These are phyloP conservation scores for Mechanitis messenoides DNA, from an alignment of 2,888 invertebrate genomes.

Conservation along the genomic window DNA sequence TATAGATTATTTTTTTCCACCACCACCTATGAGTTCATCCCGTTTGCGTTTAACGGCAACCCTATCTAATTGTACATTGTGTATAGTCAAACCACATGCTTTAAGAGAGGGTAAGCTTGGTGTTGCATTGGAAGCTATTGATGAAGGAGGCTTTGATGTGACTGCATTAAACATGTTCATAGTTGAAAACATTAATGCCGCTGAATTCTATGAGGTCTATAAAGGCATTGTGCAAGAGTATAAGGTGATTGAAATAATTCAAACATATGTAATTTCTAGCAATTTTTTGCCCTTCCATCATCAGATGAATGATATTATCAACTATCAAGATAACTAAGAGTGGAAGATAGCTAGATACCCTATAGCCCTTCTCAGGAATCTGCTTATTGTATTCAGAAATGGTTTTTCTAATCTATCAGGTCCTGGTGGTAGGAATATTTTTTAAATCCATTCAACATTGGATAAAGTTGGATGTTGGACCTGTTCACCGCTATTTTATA, in stretches of 20 bases:
- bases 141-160: constrained; percentile 85
- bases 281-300: too few relatives aligned
- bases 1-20: constrained; percentile 79
- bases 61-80: constrained; percentile 83
- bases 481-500: too few relatives aligned
- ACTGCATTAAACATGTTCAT: constrained; percentile 87
- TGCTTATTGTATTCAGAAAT: too few relatives aligned
- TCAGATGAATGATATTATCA: too few relatives aligned
- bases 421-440: too few relatives aligned
- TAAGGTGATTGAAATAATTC: constrained; percentile 63
- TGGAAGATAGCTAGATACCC: too few relatives aligned
- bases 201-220: constrained; percentile 95
- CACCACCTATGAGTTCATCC: constrained; percentile 48
- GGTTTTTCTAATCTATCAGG: too few relatives aligned
- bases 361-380: too few relatives aligned
- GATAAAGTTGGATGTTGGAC: too few relatives aligned
- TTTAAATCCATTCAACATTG: too few relatives aligned
- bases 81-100: constrained; percentile 93
- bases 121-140: constrained; percentile 80
- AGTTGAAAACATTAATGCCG: constrained; percentile 88
- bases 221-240: constrained; percentile 90
- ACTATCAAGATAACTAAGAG: too few relatives aligned
- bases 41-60: constrained; percentile 73
- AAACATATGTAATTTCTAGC: not conserved
- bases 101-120: constrained; percentile 85